Percentiles rank a stretch among this genome's conserved stretches.
These are phyloP conservation scores for Belgica antarctica DNA, from an alignment of 2,888 invertebrate species.

Conservation along the genomic window DNA sequence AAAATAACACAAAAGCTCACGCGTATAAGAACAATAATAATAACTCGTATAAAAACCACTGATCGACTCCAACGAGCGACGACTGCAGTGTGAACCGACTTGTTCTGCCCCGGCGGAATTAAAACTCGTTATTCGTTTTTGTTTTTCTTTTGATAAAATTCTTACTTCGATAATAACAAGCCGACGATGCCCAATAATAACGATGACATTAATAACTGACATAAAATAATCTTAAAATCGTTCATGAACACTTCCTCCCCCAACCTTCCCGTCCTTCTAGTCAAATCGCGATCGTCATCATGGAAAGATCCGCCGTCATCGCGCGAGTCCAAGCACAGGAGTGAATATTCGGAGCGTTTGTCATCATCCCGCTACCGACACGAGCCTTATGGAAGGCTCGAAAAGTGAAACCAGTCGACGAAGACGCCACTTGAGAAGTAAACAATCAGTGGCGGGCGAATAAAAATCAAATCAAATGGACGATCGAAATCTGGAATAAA, in stretches of 20 bases:
- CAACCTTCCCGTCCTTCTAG: conserved; percentile 5
- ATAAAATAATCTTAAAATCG: conserved; percentile 7
- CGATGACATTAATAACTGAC: background rate
- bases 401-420: conserved; percentile 13
- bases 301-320: conserved; percentile 30
- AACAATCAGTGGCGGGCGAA: background rate
- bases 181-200: background rate
- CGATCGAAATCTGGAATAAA: too few species aligned
- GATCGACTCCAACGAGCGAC: background rate
- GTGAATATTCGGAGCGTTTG: conserved; percentile 21
- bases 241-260: conserved; percentile 19
- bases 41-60: conserved; percentile 32
- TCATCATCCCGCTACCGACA: conserved; percentile 39
- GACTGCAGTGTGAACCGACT: background rate
- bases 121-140: background rate
- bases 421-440: background rate
- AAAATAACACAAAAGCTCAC: conserved; percentile 29
- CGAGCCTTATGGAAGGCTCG: conserved; percentile 25
- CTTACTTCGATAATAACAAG: too few species aligned
- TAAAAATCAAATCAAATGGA: too few species aligned
- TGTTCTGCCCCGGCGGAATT: background rate
- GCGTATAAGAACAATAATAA: conserved; percentile 39
- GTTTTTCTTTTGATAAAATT: conserved; percentile 5
- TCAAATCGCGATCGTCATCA: conserved; percentile 33
- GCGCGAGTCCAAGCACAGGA: conserved; percentile 32